Conservation (phyloP, 1,140 invertebrate species). For the fruit fly (Drosophila melanogaster) region Release_6_plus_ISO1_MT NT_037436.4:8903501-8904000, state of each 20-base stretch:
- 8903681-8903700: not conserved
- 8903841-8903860: slow-evolving; percentile 70
- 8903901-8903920: slow-evolving; percentile 37
- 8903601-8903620: slow-evolving; percentile 75
- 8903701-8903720: slow-evolving; percentile 12
- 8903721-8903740: slow-evolving; percentile 66
- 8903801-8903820: slow-evolving; percentile 29
- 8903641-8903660: slow-evolving; percentile 63
- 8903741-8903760: slow-evolving; percentile 63
- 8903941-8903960: not conserved
- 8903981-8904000: slow-evolving; percentile 36
- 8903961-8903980: slow-evolving; percentile 6
- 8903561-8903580: slow-evolving; percentile 53
- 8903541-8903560: slow-evolving; percentile 66
- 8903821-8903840: slow-evolving; percentile 71
- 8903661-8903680: slow-evolving; percentile 79
- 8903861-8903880: slow-evolving; percentile 32
- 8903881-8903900: slow-evolving; percentile 66
- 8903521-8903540: too few relatives aligned
- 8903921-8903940: slow-evolving; percentile 25
- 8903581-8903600: slow-evolving; percentile 49
- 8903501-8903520: too few relatives aligned
- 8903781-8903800: slow-evolving; percentile 45
- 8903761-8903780: slow-evolving; percentile 11
- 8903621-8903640: slow-evolving; percentile 56